Evolutionary conservation across 2,888 invertebrate genomes (phyloP).

Genomic region (Drosophila greeni): DNA sequence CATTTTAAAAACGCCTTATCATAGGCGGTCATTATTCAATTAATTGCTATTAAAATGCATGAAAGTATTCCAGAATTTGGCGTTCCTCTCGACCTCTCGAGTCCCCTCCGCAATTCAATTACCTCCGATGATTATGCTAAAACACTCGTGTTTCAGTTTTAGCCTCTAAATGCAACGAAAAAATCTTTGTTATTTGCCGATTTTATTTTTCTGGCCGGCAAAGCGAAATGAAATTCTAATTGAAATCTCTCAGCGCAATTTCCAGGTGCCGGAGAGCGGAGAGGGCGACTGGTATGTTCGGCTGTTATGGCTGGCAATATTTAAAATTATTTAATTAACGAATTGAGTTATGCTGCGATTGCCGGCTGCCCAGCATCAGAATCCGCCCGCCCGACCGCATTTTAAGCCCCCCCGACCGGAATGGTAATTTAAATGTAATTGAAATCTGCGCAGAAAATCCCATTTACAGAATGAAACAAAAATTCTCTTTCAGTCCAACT

Average conservation of each 20-base stretch:
- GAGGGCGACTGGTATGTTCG: constrained; percentile 18
- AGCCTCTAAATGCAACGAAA: constrained; percentile 19
- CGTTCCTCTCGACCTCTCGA: not conserved
- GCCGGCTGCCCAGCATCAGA: constrained; percentile 5
- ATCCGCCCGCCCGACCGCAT: constrained; percentile 8
- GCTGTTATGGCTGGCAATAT: constrained; percentile 63
- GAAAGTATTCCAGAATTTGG: not conserved
- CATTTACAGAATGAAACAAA: constrained; percentile 47
- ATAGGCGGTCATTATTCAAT: not conserved
- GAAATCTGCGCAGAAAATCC: constrained; percentile 63
- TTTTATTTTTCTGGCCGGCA: constrained; percentile 37
- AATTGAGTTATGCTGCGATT: constrained; percentile 65
- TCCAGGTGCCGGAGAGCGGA: constrained; percentile 26
- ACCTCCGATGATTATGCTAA: constrained; percentile 22
- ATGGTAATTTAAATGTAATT: constrained; percentile 69
- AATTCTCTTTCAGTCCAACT: constrained; percentile 31
- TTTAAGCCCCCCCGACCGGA: constrained; percentile 27
- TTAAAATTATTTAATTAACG: constrained; percentile 73
- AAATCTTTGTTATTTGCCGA: constrained; percentile 35
- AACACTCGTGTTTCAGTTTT: constrained; percentile 14
- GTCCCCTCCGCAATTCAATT: constrained; percentile 17
- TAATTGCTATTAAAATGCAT: not conserved
- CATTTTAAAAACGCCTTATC: not conserved
- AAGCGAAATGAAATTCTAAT: constrained; percentile 64
- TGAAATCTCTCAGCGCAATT: constrained; percentile 66